Evolutionary conservation across 2,888 invertebrate species (phyloP), one percentile per base, ranked within the genome.

Genomic region (Dryomyza anilis): DNA sequence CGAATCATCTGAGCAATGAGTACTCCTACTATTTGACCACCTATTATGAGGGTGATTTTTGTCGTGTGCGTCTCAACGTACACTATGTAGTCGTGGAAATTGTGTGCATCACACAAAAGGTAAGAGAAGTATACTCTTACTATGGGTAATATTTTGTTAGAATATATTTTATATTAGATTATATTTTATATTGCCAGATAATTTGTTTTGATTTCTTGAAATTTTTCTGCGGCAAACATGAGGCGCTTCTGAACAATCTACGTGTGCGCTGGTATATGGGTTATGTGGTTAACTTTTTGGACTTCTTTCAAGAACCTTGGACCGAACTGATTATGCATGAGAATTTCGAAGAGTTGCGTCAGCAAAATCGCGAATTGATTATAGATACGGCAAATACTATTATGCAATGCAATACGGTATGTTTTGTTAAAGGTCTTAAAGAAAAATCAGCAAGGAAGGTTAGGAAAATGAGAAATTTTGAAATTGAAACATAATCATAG

Each of bases 291-390:
- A 73, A 64, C 45, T 77, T 81, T 2, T 4, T 78, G 2, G 67
- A 66, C 1, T 81, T 70, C 57, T 79, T 81, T 5, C 65, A 75
- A 56, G 67, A 74, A 1, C 71, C 75, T 0, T 75, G 75, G 74
- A 76, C 77, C 0, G 76, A 78, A 36, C 70, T 76, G 1, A 23
- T 81, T 3, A 71, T 78, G 73, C 81, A 82, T 45, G 76, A 77
- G 16, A 61, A 74, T 0, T 81, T 79, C 33, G 57, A 69, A 1
- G 73, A 73, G 1, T 62, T 78, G 19, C 73, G 73, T 29, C 52
- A 21, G 0, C 33, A 68, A 10, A 69, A 76, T 39, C 67, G 60
- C 21, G 21, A 19, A 1, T 10, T 69, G 1, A 53, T 68, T 3
- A 14, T 39, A 5, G 16, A 60, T 4, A 45, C 55, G 14, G 71